Conservation (phyloP, 1,140 invertebrate genomes). For the Dryas iulia region DNA sequence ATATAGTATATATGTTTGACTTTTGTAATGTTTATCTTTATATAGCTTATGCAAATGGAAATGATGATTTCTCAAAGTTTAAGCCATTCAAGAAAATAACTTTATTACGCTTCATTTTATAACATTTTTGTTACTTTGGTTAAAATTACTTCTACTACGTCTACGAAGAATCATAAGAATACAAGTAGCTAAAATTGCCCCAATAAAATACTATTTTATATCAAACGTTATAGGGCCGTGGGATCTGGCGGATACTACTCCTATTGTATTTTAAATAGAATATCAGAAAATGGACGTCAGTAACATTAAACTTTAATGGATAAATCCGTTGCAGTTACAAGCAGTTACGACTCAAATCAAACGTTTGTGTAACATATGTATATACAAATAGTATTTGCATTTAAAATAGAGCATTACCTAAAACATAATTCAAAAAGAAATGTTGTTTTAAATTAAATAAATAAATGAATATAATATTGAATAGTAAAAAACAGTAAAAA, state of each 20-base stretch:
- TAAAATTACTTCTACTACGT: too few species aligned
- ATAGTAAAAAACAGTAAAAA: too few species aligned
- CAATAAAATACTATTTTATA: not conserved
- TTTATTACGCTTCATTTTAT: too few species aligned
- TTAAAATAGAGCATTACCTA: too few species aligned
- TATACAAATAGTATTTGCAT: not conserved
- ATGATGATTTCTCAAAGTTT: too few species aligned
- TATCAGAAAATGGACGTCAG: not conserved
- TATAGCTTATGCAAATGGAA: too few species aligned
- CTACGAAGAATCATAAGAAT: not conserved
- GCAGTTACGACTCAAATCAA: not conserved
- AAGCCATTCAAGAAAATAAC: too few species aligned
- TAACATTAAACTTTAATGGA: not conserved
- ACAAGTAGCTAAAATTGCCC: not conserved
- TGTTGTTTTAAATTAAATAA: too few species aligned
- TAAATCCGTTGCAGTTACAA: not conserved
- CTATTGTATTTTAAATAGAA: not conserved
- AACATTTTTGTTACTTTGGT: too few species aligned
- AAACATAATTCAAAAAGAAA: not conserved
- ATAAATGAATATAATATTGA: too few species aligned
- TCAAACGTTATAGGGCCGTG: slow-evolving; percentile 1
- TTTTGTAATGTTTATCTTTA: too few species aligned
- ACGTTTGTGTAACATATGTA: not conserved
- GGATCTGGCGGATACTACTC: not conserved
- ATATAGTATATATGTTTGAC: too few species aligned